Evolutionary conservation across 2,888 invertebrate species (phyloP), one percentile per base, ranked within the genome.

Genomic region (Arenicola marina): DNA sequence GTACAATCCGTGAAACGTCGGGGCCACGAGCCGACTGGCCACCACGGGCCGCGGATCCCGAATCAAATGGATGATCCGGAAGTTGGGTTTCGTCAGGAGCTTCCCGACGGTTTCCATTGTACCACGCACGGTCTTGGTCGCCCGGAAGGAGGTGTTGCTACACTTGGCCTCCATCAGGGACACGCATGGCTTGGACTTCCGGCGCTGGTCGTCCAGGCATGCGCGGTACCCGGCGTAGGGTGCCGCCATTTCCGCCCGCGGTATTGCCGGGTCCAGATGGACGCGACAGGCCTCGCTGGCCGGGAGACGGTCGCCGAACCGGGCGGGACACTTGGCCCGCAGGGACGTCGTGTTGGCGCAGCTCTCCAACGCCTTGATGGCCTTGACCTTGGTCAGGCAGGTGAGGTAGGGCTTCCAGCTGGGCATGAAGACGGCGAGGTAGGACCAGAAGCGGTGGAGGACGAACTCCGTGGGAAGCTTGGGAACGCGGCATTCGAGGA

Each of bases 81-180:
- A 4, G 38, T 56, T 56, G 4, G 56, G 33, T 4, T 4, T 33
- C 21, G 4, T 38, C 15, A 56, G 33, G 7, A 56, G 38, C 7
- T n/a, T 11, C 4, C 26, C 38, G 15, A 56, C 11, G 4, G 15
- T 7, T 4, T 15, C 34, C 56, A 56, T 56, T 4, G 33, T 56
- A 21, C 18, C 56, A 4, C 56, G 33, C 4, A 56, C 56, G n/a
- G 56, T 56, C 29, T 56, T 56, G 4, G 56, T 56, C 4, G 38
- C 56, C 21, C 38, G 7, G n/a, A 56, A n/a, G 7, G 11, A 4
- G 34, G 56, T 38, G 15, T 21, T 33, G 15, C 4, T 24, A 38
- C 56, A 56, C 11, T 56, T 56, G 21, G 33, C 7, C 7, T 32
- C n/a, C 4, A 38, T 21, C 11, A 56, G 11, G 4, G 15, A 4